Evolutionary conservation across 2,797 vertebrate species (phyloP).

Genomic region (Sebastes taczanowskii): DNA sequence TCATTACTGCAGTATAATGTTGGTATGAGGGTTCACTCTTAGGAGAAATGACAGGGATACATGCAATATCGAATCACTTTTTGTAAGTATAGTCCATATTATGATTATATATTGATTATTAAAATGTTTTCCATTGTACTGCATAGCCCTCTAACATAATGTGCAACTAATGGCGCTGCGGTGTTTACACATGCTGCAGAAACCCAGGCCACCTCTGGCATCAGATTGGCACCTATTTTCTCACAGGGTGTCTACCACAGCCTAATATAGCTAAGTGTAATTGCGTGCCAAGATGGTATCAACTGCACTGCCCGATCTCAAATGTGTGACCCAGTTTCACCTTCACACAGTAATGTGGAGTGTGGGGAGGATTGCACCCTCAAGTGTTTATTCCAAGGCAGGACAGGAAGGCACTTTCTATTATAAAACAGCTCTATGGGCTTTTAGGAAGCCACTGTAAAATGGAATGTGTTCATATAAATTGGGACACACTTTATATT

Average conservation of each 20-base stretch:
- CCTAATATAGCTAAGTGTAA: constrained; percentile 31
- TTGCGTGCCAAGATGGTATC: constrained; percentile 47
- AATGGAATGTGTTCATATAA: background rate
- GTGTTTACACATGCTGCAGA: background rate
- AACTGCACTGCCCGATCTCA: constrained; percentile 29
- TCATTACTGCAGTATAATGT: background rate
- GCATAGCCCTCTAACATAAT: background rate
- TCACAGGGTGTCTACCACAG: background rate
- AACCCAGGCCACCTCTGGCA: constrained; percentile 23
- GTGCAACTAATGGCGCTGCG: background rate
- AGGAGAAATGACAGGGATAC: background rate
- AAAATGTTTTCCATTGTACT: background rate
- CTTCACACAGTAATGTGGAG: background rate
- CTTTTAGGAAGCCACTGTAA: background rate
- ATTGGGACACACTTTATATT: background rate
- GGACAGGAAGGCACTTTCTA: background rate
- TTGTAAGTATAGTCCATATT: background rate
- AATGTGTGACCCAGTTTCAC: constrained; percentile 29
- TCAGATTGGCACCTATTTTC: background rate
- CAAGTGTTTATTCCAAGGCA: constrained; percentile 14
- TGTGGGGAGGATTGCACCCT: constrained; percentile 1
- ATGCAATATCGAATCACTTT: background rate
- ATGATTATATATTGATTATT: background rate
- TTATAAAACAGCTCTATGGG: background rate
- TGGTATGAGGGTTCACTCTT: background rate